phyloP scores from a whole-genome alignment of 1,140 invertebrate species.

The Chelonus insularis region DNA sequence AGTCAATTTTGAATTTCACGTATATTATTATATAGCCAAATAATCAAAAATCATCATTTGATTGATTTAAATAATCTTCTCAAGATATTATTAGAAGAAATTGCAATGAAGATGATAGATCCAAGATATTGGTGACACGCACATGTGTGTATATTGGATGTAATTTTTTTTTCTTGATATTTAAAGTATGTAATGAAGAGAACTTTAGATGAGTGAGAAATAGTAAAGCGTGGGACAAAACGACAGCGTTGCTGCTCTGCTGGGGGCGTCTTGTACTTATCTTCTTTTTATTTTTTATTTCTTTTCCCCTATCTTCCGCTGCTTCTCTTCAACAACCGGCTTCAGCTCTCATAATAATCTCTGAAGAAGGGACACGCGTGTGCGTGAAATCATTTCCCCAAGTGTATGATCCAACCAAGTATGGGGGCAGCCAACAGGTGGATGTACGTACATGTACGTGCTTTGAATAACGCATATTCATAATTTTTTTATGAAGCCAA shows the following conservation, averaged over 20 bases:
- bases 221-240: slow-evolving; percentile 46
- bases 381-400: slow-evolving; percentile 3
- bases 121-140: no score
- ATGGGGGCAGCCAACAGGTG: slow-evolving; percentile 14
- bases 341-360: background rate
- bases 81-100: no score
- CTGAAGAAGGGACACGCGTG: background rate
- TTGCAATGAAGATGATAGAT: no score
- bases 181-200: slow-evolving; percentile 20
- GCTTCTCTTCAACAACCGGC: slow-evolving; percentile 3
- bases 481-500: background rate
- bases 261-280: slow-evolving; percentile 43
- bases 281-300: slow-evolving; percentile 1
- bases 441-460: slow-evolving; percentile 2
- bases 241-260: slow-evolving; percentile 48
- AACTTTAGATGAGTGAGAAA: slow-evolving; percentile 41
- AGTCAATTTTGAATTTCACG: background rate
- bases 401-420: background rate
- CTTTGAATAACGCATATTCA: slow-evolving; percentile 2
- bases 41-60: background rate
- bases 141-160: no score
- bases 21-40: background rate
- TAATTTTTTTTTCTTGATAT: background rate
- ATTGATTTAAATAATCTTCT: background rate
- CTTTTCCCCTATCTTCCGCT: background rate